A percentile compares a stretch with the other conserved stretches of the same genome.
phyloP scores from a whole-genome alignment of 1,140 invertebrate species.

The Rhagoletis zephyria region DNA sequence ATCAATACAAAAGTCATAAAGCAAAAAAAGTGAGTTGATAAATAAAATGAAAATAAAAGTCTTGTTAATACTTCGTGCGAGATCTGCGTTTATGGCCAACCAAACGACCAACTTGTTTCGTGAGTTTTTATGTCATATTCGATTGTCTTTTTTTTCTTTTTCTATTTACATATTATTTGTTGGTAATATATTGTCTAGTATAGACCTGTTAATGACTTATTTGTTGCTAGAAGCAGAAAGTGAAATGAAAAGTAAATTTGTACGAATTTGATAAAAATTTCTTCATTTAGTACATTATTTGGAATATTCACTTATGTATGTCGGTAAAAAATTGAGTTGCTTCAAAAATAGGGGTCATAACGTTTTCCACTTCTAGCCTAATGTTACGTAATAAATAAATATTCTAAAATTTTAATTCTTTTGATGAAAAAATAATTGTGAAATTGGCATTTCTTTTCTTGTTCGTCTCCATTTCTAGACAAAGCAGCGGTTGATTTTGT shows the following conservation, averaged over 20 bases:
- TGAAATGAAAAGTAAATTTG: not conserved
- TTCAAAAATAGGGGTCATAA: not conserved
- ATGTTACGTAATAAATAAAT: not conserved
- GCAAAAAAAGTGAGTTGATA: not conserved
- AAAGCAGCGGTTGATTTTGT: not conserved
- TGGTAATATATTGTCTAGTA: not conserved
- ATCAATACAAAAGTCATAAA: not conserved
- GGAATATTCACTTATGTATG: not conserved
- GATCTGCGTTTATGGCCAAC: not conserved
- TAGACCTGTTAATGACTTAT: not conserved
- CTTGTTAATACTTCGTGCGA: not conserved
- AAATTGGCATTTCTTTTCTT: constrained; percentile 16
- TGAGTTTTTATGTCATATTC: constrained; percentile 1
- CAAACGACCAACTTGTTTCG: not conserved
- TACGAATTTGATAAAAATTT: not conserved
- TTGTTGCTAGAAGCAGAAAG: not conserved
- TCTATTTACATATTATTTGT: not conserved
- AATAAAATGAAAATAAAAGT: constrained; percentile 36
- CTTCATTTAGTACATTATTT: not conserved
- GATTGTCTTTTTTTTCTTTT: not conserved
- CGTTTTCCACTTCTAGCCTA: not conserved
- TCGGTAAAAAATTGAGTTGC: not conserved
- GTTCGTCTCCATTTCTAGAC: not conserved
- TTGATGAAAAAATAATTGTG: not conserved
- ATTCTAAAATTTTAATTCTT: not conserved